Evolutionary conservation across 92 coral and sea anemone genomes (phyloP).

Genomic region (Anthopleura xanthogrammica): DNA sequence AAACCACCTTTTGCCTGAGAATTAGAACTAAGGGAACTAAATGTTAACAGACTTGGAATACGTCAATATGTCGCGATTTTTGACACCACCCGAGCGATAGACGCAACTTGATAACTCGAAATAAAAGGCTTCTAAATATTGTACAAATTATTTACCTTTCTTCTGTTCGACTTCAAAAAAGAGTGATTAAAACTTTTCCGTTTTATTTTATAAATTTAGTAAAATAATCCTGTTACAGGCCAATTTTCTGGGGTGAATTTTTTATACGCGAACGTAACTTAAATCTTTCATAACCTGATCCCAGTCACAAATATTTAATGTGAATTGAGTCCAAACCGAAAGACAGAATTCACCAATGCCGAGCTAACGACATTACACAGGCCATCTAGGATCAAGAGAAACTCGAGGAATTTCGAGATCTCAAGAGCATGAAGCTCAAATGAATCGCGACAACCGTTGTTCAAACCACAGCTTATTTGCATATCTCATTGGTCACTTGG

Average conservation of each 20-base stretch:
- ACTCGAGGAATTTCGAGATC: constrained; percentile 18
- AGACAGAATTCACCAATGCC: not conserved
- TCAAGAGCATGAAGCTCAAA: constrained; percentile 9
- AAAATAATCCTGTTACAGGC: constrained; percentile 2
- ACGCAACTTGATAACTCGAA: constrained; percentile 7
- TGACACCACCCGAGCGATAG: constrained; percentile 14
- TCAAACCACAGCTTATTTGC: constrained; percentile 35
- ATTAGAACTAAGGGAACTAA: not conserved
- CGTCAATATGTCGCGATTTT: not conserved
- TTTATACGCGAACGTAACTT: constrained; percentile 8
- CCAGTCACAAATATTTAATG: constrained; percentile 1
- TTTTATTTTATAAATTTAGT: constrained; percentile 14
- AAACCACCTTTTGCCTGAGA: constrained; percentile 32
- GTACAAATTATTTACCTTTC: constrained; percentile 4
- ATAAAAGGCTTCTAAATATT: constrained; percentile 5
- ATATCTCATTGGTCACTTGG: constrained; percentile 26
- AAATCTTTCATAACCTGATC: constrained; percentile 14
- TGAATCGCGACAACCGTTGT: constrained; percentile 20
- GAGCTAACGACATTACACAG: constrained; percentile 7
- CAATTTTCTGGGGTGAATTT: constrained; percentile 4
- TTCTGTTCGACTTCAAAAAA: constrained; percentile 11
- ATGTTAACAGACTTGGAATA: not conserved
- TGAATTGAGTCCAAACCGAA: not conserved
- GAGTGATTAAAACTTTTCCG: constrained; percentile 3
- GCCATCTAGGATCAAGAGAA: constrained; percentile 6